Evolutionary conservation across 2,113 vertebrate genomes (phyloP), one percentile per base, ranked within the genome.

Genomic region (Chloebia gouldiae): DNA sequence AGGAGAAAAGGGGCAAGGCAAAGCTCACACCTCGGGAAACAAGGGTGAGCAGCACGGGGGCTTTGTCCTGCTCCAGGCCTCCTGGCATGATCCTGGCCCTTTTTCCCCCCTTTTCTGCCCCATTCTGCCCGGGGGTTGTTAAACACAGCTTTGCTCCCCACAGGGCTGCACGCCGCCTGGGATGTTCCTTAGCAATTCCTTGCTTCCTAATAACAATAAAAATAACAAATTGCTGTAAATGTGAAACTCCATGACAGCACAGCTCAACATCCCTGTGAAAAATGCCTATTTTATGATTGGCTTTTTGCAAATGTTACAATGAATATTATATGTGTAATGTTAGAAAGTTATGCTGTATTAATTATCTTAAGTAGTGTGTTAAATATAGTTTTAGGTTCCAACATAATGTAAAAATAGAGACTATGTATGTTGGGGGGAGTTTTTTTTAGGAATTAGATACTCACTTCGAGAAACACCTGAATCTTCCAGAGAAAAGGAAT

Each of bases 41-140:
- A 7, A 47, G 28, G 40, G 7, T 0, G 57, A 37, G 13, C 49
- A 57, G 69, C 1, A 2, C 33, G 0, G 3, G 42, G 39, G 40
- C 22, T 69, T 37, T 35, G 8, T 7, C 31, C 47, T 20, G 50
- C 45, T 54, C 59, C 16, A 5, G 39, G 15, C 3, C 27, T 33
- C 31, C 56, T 24, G 47, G 37, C 6, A 11, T 10, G 5, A 50
- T 69, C 33, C 19, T 0, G 1, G 5, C 7, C 17, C 28, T 18
- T 35, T 63, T 25, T 0, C 1, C 1, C 1, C 24, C 15, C 5
- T 15, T 40, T 7, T 2, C 4, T 2, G 2, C 4, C 11, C n/a
- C 1, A 0, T 2, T 47, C 10, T 18, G 21, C 15, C 11, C 3
- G 45, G 8, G 3, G 5, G 19, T 19, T 12, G n/a, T 12, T 20